phyloP scores from a whole-genome alignment of 2,113 vertebrate genomes.

The Bombycilla garrulus region DNA sequence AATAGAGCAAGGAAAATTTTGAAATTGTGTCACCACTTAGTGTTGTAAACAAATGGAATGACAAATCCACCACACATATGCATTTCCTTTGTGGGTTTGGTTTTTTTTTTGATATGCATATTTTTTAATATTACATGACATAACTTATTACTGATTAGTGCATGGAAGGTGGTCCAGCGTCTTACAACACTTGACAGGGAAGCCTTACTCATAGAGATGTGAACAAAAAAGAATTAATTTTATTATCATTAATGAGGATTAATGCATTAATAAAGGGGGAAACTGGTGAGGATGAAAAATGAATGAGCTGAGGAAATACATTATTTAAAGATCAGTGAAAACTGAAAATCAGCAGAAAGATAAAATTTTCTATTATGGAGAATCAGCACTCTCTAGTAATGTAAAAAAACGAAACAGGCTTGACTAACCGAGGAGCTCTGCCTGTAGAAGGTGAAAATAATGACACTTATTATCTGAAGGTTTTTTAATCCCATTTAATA shows the following conservation, averaged over 20 bases:
- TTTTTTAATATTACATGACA: neutral
- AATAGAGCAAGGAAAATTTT: neutral
- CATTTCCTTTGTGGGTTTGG: neutral
- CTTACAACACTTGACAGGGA: neutral
- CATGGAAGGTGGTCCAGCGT: neutral
- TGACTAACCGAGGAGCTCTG: neutral
- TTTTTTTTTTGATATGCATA: neutral
- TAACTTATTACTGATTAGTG: neutral
- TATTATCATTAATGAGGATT: neutral
- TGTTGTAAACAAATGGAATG: neutral
- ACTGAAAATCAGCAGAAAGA: neutral
- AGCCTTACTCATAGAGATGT: accelerated
- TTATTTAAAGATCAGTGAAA: neutral
- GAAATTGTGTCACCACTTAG: neutral
- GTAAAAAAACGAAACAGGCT: neutral
- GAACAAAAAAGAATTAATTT: neutral
- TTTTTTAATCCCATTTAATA: neutral
- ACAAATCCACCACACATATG: neutral
- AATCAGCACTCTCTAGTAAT: neutral
- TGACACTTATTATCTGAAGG: neutral
- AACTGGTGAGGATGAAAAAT: neutral
- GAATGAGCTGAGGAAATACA: neutral
- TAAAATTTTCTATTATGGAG: neutral
- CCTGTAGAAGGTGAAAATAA: neutral
- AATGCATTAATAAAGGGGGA: neutral